Percentiles rank a stretch among this genome's conserved stretches.
These are phyloP conservation scores for Bursaphelenchus okinawaensis DNA, from an alignment of 2,888 invertebrate species.

Conservation along the genomic window DNA sequence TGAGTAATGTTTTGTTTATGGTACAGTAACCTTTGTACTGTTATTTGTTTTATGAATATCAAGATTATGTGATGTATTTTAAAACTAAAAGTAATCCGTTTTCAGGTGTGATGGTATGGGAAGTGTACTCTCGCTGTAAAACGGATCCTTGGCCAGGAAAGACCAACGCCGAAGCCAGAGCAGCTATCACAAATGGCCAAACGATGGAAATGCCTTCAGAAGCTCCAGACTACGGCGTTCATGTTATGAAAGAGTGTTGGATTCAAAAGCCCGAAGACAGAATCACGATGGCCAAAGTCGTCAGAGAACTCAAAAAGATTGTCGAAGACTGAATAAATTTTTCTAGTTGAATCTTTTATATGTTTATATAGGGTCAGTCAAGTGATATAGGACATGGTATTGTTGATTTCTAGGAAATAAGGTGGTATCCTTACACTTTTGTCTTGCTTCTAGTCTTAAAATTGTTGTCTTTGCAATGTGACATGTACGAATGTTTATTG, in stretches of 20 bases:
- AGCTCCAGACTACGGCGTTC: neutral
- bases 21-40: no score
- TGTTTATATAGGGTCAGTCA: no score
- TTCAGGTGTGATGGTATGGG: conserved; percentile 17
- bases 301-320: neutral
- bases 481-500: no score
- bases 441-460: no score
- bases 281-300: conserved; percentile 2
- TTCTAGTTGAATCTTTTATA: no score
- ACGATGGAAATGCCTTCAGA: conserved; percentile 12
- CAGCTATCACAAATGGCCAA: neutral
- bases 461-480: no score
- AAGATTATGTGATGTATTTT: no score
- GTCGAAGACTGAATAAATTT: neutral
- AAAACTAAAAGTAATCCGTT: neutral
- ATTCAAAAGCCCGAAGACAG: conserved; percentile 11
- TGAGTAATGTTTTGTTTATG: neutral
- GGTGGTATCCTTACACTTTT: no score
- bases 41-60: no score
- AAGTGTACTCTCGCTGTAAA: conserved; percentile 15
- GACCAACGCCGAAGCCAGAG: conserved; percentile 10
- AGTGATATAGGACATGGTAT: no score
- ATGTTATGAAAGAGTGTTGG: conserved; percentile 16
- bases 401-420: no score
- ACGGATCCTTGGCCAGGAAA: conserved; percentile 13